Evolutionary conservation across 2,797 vertebrate species (phyloP).

Genomic region (Siniperca obscura): DNA sequence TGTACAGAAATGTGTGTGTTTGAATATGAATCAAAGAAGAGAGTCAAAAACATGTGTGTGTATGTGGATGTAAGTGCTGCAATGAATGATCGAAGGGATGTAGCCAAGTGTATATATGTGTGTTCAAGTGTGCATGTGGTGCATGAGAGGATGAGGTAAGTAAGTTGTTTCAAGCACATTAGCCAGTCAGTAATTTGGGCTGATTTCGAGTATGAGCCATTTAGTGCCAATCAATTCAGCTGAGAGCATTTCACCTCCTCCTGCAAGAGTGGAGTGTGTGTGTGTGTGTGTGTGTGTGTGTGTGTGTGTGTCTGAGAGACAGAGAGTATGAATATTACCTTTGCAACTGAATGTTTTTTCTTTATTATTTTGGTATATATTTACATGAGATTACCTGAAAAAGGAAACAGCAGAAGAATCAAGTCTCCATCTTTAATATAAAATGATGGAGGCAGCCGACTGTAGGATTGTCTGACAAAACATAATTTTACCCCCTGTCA

Average conservation of each 20-base stretch:
- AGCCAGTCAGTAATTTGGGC: constrained; percentile 66
- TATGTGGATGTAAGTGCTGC: background rate
- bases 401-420: background rate
- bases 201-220: constrained; percentile 72
- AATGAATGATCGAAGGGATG: constrained; percentile 11
- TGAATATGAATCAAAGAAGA: constrained; percentile 18
- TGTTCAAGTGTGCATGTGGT: constrained; percentile 17
- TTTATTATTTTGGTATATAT: background rate
- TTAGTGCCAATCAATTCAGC: constrained; percentile 73
- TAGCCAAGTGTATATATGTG: constrained; percentile 6
- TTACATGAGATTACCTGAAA: constrained; percentile 10
- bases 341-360: background rate
- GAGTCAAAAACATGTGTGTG: constrained; percentile 9
- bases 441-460: constrained; percentile 51
- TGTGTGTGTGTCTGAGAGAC: background rate
- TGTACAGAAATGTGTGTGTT: constrained; percentile 10
- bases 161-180: constrained; percentile 70
- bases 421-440: background rate
- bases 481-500: constrained; percentile 49
- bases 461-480: constrained; percentile 59
- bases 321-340: background rate
- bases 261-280: constrained; percentile 25
- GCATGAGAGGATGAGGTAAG: constrained; percentile 60
- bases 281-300: constrained; percentile 1
- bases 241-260: constrained; percentile 68